Percentiles rank a stretch among this genome's conserved stretches.
phyloP scores from a whole-genome alignment of 2,113 vertebrate genomes.

The Pimephales promelas region DNA sequence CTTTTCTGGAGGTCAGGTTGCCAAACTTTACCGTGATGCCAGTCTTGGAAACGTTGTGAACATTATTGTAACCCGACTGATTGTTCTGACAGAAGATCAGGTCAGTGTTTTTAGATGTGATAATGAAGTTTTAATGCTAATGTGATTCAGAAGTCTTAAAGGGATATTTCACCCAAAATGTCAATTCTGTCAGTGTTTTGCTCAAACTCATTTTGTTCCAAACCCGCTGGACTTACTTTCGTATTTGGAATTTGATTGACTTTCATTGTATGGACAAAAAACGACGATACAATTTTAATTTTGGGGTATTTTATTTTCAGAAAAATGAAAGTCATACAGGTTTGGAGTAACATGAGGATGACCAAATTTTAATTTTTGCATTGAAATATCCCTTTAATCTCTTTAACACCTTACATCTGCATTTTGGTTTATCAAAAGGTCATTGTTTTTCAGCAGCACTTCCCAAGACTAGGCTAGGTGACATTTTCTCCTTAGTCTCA shows the following conservation, averaged over 20 bases:
- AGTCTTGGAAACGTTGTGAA: constrained; percentile 99
- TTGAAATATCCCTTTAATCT: neutral
- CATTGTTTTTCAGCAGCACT: neutral
- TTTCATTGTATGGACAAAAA: neutral
- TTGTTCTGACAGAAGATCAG: constrained; percentile 98
- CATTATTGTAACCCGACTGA: constrained; percentile 97
- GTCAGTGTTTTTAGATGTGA: constrained; percentile 73
- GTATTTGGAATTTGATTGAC: neutral
- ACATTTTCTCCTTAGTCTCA: constrained; percentile 16
- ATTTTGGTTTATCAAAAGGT: neutral
- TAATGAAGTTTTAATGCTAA: too few species aligned
- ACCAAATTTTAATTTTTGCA: neutral
- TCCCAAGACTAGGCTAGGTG: neutral
- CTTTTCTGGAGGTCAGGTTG: constrained; percentile 99
- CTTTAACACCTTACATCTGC: neutral
- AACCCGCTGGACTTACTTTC: neutral
- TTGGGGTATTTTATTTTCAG: neutral
- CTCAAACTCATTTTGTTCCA: neutral
- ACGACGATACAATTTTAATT: neutral
- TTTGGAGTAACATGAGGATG: neutral
- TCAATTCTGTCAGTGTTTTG: neutral
- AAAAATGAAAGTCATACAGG: neutral
- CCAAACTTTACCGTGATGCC: constrained; percentile 99
- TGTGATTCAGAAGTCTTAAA: neutral
- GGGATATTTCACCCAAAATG: neutral